Conservation (phyloP, 2,113 vertebrate genomes). For the Dicentrarchus labrax region DNA sequence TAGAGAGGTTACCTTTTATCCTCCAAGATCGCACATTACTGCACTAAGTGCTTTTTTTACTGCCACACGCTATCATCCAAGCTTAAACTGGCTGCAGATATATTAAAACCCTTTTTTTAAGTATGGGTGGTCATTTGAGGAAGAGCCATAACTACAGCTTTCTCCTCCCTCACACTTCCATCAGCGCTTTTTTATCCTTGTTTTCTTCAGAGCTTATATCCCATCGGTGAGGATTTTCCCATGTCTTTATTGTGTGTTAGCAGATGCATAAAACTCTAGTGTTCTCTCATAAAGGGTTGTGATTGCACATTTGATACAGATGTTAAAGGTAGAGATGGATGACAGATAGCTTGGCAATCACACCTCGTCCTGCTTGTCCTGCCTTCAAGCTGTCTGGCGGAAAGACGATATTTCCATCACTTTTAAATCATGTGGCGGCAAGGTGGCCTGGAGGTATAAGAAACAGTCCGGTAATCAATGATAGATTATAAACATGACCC, state of each 20-base stretch:
- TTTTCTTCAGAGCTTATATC: conserved; percentile 38
- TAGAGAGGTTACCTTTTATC: conserved; percentile 81
- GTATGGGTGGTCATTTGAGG: conserved; percentile 59
- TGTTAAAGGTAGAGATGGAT: conserved; percentile 19
- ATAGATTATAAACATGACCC: background rate
- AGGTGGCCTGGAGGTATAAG: background rate
- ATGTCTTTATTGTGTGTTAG: conserved; percentile 48
- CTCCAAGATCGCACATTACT: conserved; percentile 79
- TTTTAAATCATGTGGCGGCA: conserved; percentile 22
- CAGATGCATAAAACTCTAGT: conserved; percentile 52
- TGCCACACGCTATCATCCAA: conserved; percentile 59
- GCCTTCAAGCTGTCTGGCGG: background rate
- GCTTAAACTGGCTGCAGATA: conserved; percentile 70
- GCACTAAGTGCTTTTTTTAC: conserved; percentile 79
- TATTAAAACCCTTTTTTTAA: conserved; percentile 70
- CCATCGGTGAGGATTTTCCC: conserved; percentile 11
- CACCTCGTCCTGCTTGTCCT: background rate
- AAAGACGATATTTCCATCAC: conserved; percentile 2
- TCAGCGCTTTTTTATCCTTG: conserved; percentile 38
- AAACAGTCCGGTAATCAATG: background rate
- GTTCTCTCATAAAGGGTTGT: conserved; percentile 54
- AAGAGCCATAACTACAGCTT: conserved; percentile 16
- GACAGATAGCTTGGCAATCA: conserved; percentile 9
- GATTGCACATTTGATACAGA: conserved; percentile 35
- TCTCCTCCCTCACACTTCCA: conserved; percentile 41